Evolutionary conservation across 2,888 invertebrate species (phyloP).

Genomic region (Agonopterix arenella): DNA sequence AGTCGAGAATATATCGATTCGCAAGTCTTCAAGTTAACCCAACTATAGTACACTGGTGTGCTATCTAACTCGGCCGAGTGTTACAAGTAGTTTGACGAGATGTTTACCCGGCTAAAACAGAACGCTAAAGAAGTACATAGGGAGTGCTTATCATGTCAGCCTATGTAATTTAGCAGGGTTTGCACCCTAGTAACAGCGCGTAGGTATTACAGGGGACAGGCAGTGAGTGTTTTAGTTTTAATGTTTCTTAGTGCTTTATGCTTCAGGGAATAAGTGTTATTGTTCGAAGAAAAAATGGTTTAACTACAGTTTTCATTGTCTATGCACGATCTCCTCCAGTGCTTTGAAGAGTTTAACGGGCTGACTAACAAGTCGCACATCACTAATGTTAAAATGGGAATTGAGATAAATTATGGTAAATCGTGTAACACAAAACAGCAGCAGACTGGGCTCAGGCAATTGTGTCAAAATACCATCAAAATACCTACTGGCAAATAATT

Average conservation of each 20-base stretch:
- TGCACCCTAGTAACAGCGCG: constrained; percentile 32
- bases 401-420: too few species aligned
- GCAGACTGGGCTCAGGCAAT: too few species aligned
- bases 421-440: too few species aligned
- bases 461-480: too few species aligned
- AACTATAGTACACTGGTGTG: neutral
- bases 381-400: too few species aligned
- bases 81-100: constrained; percentile 7
- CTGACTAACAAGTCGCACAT: too few species aligned
- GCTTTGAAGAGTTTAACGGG: too few species aligned
- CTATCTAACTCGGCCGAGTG: constrained; percentile 25
- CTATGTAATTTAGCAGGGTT: constrained; percentile 24
- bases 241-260: constrained; percentile 13
- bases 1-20: too few species aligned
- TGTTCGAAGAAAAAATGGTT: constrained; percentile 2
- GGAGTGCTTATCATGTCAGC: neutral
- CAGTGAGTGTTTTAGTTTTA: constrained; percentile 25
- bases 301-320: constrained; percentile 3
- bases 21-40: too few species aligned
- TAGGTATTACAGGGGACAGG: constrained; percentile 28
- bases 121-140: constrained; percentile 10
- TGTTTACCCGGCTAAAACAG: constrained; percentile 17
- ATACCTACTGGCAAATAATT: too few species aligned
- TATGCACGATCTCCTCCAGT: neutral
- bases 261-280: constrained; percentile 13